phyloP scores from a whole-genome alignment of 2,797 vertebrate species.

The Fistularia tabacaria region DNA sequence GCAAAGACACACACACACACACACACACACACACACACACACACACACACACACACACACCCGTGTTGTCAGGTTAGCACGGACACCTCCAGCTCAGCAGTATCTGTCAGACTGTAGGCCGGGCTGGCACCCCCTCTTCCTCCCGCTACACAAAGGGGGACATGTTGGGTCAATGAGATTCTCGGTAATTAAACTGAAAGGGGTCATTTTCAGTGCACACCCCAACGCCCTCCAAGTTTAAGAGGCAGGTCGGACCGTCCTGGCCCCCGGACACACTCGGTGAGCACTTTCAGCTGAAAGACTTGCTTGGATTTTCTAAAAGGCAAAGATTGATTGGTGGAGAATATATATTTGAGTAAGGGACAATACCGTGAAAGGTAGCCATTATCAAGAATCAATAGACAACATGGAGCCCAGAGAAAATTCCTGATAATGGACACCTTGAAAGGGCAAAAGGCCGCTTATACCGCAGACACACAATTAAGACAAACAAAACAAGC shows the following conservation, averaged over 20 bases:
- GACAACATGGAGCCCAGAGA: constrained; percentile 7
- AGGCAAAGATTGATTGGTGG: constrained; percentile 10
- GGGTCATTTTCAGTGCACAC: constrained; percentile 60
- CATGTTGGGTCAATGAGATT: constrained; percentile 55
- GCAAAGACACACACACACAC: not conserved
- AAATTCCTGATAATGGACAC: too few relatives aligned
- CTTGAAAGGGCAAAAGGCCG: too few relatives aligned
- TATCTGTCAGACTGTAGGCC: constrained; percentile 70
- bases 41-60: constrained; percentile 64
- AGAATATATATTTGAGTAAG: constrained; percentile 17
- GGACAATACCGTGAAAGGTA: constrained; percentile 15
- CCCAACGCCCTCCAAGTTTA: constrained; percentile 37
- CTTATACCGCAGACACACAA: too few relatives aligned
- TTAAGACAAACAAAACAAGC: too few relatives aligned
- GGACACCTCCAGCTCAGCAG: constrained; percentile 72
- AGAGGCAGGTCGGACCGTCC: constrained; percentile 28
- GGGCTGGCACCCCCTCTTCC: constrained; percentile 46
- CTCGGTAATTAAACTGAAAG: constrained; percentile 67
- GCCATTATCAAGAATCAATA: too few relatives aligned
- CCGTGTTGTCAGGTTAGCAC: constrained; percentile 21
- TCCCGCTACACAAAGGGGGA: constrained; percentile 44
- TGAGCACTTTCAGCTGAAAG: constrained; percentile 7
- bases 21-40: constrained; percentile 54
- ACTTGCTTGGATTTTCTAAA: constrained; percentile 21
- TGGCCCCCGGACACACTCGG: constrained; percentile 12